These are phyloP conservation scores for Abscondita cerata DNA, from an alignment of 2,888 invertebrate genomes.

Conservation along the genomic window DNA sequence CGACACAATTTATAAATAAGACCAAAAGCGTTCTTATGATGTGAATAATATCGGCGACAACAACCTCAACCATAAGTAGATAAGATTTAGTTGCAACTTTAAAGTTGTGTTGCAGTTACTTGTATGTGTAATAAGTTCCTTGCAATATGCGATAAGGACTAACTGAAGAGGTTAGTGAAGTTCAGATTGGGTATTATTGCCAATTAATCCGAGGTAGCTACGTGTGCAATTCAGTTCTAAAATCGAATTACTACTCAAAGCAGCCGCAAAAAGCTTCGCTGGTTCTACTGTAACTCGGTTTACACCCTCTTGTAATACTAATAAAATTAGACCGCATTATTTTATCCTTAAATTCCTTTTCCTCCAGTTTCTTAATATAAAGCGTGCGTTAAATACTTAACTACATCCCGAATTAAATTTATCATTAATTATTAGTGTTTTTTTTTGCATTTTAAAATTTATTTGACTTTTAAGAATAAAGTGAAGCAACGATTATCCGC, in stretches of 20 bases:
- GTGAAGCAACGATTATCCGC: not conserved
- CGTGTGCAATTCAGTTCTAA: constrained; percentile 34
- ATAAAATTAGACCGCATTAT: constrained; percentile 25
- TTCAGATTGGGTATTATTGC: constrained; percentile 34
- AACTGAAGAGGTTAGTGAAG: constrained; percentile 25
- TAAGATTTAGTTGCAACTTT: constrained; percentile 7
- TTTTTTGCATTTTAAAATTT: not conserved
- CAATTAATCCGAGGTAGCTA: constrained; percentile 35
- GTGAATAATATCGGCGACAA: too few relatives aligned
- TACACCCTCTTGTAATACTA: constrained; percentile 32
- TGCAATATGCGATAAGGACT: constrained; percentile 29
- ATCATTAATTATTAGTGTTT: not conserved
- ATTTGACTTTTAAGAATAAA: not conserved
- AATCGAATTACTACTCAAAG: constrained; percentile 36
- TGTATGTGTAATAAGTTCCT: constrained; percentile 19
- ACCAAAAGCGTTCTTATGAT: too few relatives aligned
- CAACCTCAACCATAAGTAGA: not conserved
- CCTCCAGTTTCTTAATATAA: not conserved
- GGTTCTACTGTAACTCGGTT: constrained; percentile 27
- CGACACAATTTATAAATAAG: too few relatives aligned
- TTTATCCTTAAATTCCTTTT: constrained; percentile 18
- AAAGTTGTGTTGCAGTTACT: constrained; percentile 16
- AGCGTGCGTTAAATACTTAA: constrained; percentile 5
- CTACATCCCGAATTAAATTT: not conserved
- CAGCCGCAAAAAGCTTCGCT: constrained; percentile 31